phyloP scores from a whole-genome alignment of 2,888 invertebrate genomes.

The Drosophila ezoana region DNA sequence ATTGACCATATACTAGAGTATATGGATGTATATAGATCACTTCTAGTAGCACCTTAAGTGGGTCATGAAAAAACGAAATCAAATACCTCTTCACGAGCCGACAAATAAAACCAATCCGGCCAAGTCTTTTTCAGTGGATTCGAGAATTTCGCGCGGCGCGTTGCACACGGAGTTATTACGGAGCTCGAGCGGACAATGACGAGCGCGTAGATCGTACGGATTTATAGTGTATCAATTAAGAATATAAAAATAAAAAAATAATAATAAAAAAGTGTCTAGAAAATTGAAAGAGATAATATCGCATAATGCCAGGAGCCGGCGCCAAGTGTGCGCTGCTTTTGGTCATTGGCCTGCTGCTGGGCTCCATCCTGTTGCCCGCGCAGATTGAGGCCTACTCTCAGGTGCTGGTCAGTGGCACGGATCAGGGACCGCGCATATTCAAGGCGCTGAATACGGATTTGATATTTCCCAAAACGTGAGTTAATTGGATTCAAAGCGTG shows the following conservation, averaged over 20 bases:
- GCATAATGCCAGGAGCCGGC: conserved; percentile 48
- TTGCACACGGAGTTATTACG: conserved; percentile 38
- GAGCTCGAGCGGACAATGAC: conserved; percentile 59
- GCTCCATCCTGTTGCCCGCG: conserved; percentile 18
- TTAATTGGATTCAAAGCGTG: conserved; percentile 6
- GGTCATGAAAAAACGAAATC: conserved; percentile 79
- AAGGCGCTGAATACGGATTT: conserved; percentile 83
- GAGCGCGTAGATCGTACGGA: conserved; percentile 27
- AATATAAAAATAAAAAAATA: neutral
- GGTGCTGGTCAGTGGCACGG: conserved; percentile 66
- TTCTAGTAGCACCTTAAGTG: conserved; percentile 77
- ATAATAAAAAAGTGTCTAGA: conserved; percentile 34
- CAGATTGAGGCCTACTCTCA: conserved; percentile 72
- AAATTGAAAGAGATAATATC: neutral
- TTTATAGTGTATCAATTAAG: conserved; percentile 4
- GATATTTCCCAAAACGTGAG: conserved; percentile 83
- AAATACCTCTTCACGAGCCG: conserved; percentile 31
- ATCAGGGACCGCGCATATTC: conserved; percentile 80
- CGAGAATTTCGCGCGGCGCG: conserved; percentile 53
- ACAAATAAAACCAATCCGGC: conserved; percentile 65
- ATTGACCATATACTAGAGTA: conserved; percentile 5
- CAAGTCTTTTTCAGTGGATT: conserved; percentile 44
- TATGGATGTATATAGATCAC: conserved; percentile 65
- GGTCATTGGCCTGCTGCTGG: conserved; percentile 19
- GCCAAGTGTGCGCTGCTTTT: conserved; percentile 47